Evolutionary conservation across 37 sponge, comb jelly and placozoan species (phyloP), one percentile per base, ranked within the genome.

Genomic region (Diacarnus erythraeanus): DNA sequence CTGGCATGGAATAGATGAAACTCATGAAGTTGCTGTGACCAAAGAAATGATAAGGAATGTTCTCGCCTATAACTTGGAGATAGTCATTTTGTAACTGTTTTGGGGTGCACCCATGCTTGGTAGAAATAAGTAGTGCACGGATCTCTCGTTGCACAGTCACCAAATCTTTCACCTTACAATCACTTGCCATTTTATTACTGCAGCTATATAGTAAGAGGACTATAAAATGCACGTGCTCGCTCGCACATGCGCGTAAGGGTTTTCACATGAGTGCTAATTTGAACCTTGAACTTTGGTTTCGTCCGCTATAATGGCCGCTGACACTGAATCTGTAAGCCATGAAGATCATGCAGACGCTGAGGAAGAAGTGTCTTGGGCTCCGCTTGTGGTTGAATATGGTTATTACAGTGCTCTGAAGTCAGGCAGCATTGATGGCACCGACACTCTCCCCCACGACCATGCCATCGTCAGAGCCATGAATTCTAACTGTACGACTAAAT

Each of bases 351-450:
- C 6, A 44, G 72, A 10, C 43, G 25, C 22, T 10, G 57, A 35
- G n/a, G 33, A 30, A 30, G 35, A 26, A 31, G 75, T 34, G 60
- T 34, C 20, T 10, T 89, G 89, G 89, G 74, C 79, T 9, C 84
- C 79, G 20, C 31, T 74, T 47, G 73, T 75, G 9, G 77, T 80
- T 1, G 92, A 92, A 0, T 61, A 76, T 31, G 89, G 89, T 3
- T 59, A 57, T 12, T 98, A 98, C 74, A 81, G 89, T 64, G 94
- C 99, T 18, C 84, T 98, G 17, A 79, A 72, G 80, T 87, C 94
- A 2, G 99, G 99, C 3, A 98, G 99, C 60, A 98, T 98, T 57
- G 99, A 98, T 69, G 97, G 97, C 29, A 98, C 99, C 59, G 99
- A 96, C 64, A 72, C 71, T 0, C 36, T 73, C n/a, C 94, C 99